Conservation (phyloP, 2,888 invertebrate species). For the Idaea aversata region DNA sequence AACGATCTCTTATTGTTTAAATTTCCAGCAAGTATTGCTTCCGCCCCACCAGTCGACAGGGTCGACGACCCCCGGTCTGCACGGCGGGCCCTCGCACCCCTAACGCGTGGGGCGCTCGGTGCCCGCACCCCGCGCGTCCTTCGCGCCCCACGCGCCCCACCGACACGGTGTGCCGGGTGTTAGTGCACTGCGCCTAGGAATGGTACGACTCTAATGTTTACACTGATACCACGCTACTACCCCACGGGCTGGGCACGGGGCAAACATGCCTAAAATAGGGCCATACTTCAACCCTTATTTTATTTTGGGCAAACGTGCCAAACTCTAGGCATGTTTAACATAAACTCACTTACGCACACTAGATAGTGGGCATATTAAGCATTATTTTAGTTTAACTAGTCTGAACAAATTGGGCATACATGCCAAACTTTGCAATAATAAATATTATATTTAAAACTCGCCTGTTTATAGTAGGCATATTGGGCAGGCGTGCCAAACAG, state of each 20-base stretch:
- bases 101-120: constrained; percentile 35
- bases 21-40: constrained; percentile 46
- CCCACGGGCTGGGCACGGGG: not conserved
- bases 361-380: not conserved
- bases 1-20: not conserved
- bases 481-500: not conserved
- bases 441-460: no score
- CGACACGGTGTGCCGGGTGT: constrained; percentile 13
- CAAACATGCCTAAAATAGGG: not conserved
- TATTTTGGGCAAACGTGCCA: not conserved
- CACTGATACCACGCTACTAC: not conserved
- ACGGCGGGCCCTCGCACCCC: constrained; percentile 43
- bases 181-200: not conserved
- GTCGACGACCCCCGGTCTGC: constrained; percentile 53
- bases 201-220: not conserved
- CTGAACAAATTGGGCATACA: not conserved
- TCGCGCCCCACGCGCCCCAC: constrained; percentile 19
- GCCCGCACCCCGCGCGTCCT: constrained; percentile 20
- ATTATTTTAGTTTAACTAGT: not conserved
- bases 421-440: no score
- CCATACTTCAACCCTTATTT: not conserved
- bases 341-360: not conserved
- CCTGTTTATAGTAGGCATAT: not conserved
- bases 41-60: constrained; percentile 52
- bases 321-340: not conserved